These are phyloP conservation scores for Plagodis pulveraria DNA, from an alignment of 2,888 invertebrate genomes.

Conservation along the genomic window DNA sequence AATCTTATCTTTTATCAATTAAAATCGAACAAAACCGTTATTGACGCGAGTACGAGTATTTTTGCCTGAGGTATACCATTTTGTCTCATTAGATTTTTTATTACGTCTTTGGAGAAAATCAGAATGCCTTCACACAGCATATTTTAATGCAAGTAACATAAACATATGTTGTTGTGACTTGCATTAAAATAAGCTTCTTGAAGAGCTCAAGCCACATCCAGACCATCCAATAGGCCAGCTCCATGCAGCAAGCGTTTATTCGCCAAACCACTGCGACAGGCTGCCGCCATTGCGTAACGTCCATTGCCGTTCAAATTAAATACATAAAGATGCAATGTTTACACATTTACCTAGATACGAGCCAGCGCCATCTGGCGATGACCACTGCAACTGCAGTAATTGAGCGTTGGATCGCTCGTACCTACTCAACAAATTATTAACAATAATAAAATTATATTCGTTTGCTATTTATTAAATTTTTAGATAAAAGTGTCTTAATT, in stretches of 20 bases:
- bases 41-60: too few relatives aligned
- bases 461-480: too few relatives aligned
- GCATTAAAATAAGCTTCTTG: background rate
- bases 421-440: background rate
- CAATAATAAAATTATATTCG: too few relatives aligned
- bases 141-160: too few relatives aligned
- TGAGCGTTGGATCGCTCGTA: background rate
- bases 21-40: too few relatives aligned
- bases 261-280: slow-evolving; percentile 81
- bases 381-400: slow-evolving; percentile 14
- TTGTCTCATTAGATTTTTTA: too few relatives aligned
- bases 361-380: slow-evolving; percentile 32
- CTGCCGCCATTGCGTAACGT: slow-evolving; percentile 72
- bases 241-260: slow-evolving; percentile 58
- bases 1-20: too few relatives aligned
- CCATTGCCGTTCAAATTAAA: slow-evolving; percentile 79
- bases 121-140: too few relatives aligned
- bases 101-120: too few relatives aligned
- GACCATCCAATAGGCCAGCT: slow-evolving; percentile 37
- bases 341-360: slow-evolving; percentile 52
- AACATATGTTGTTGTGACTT: too few relatives aligned
- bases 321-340: slow-evolving; percentile 77
- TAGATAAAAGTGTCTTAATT: too few relatives aligned
- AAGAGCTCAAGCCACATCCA: slow-evolving; percentile 31
- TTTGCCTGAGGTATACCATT: too few relatives aligned